phyloP scores from a whole-genome alignment of 2,113 vertebrate species.

The Martes martes region DNA sequence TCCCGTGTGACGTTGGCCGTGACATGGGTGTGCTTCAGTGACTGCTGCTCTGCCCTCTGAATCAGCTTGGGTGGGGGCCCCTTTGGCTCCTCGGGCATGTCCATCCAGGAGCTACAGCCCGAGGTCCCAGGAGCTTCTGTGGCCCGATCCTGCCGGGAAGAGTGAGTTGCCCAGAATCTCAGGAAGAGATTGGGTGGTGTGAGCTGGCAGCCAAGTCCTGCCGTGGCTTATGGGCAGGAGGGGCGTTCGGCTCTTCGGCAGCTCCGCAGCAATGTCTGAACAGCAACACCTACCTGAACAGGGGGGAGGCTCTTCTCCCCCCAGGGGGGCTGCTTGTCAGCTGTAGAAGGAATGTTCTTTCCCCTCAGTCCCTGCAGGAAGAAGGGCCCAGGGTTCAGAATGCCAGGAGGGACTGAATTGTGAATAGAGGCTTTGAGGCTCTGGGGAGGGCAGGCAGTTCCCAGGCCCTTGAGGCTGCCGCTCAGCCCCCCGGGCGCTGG shows the following conservation, averaged over 20 bases:
- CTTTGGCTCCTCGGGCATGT: not conserved
- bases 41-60: constrained; percentile 26
- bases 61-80: constrained; percentile 22
- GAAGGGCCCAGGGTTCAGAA: not conserved
- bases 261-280: not conserved
- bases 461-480: constrained; percentile 24
- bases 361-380: not conserved
- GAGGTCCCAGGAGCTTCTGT: not conserved
- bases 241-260: not conserved
- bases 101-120: not conserved
- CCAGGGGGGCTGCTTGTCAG: not conserved
- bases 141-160: not conserved
- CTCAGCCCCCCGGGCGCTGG: not conserved
- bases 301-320: not conserved
- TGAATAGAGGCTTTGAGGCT: constrained; percentile 70
- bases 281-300: not conserved
- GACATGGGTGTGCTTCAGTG: not conserved
- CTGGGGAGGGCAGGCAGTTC: constrained; percentile 55
- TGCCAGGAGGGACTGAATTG: not conserved
- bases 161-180: not conserved
- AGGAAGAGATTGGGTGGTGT: not conserved
- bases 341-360: not conserved
- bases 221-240: not conserved
- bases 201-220: not conserved
- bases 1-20: not conserved